Percentiles rank a stretch among this genome's conserved stretches.
Conservation (phyloP, 2,113 vertebrate species). For the Thoracochromis brauschi region DNA sequence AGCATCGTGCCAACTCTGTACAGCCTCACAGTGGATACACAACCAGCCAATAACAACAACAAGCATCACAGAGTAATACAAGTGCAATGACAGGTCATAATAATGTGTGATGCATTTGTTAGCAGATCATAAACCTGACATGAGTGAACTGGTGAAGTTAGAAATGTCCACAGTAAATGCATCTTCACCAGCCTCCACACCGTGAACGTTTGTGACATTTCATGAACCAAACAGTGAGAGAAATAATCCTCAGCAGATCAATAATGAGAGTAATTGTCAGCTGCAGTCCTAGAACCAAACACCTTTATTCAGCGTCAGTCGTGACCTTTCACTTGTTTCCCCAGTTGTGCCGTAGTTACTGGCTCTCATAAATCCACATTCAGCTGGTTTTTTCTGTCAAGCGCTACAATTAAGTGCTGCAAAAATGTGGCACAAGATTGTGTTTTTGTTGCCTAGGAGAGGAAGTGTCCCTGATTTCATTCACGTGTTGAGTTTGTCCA, state of each 20-base stretch:
- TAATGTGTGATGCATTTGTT: background rate
- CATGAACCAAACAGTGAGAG: background rate
- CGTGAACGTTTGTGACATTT: background rate
- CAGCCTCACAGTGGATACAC: background rate
- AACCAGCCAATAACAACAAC: background rate
- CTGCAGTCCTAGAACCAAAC: background rate
- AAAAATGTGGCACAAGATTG: background rate
- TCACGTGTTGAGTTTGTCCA: background rate
- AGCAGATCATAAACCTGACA: background rate
- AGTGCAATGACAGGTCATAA: background rate
- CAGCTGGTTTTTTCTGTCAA: rapidly evolving
- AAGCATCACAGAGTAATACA: background rate
- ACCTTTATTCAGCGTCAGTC: background rate
- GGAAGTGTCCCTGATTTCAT: background rate
- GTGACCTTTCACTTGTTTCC: background rate
- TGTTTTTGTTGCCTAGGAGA: background rate
- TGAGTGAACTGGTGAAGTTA: background rate
- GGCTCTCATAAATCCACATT: background rate
- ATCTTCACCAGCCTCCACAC: background rate
- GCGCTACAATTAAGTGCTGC: background rate
- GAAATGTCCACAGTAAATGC: background rate
- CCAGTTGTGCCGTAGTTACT: background rate
- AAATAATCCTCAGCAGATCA: background rate
- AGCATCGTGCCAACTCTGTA: background rate
- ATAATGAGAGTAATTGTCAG: background rate